These are phyloP conservation scores for Ormyrus labotus DNA, from an alignment of 2,888 invertebrate species.

Conservation along the genomic window DNA sequence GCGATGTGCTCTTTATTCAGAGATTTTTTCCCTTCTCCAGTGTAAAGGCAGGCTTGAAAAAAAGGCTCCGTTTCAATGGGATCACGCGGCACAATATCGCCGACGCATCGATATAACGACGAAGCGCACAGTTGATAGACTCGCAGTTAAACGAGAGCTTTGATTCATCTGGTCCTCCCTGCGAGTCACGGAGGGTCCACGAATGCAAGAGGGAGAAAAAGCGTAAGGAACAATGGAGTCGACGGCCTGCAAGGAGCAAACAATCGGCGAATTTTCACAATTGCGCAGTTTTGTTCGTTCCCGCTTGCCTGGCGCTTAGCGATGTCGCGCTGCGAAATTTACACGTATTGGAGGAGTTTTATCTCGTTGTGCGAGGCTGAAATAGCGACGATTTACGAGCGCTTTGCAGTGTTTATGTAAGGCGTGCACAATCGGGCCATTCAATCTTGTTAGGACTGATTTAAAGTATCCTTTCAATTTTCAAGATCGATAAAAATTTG, in stretches of 20 bases:
- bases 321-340: not conserved
- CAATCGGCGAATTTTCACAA: slow-evolving; percentile 46
- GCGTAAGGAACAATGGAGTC: slow-evolving; percentile 24
- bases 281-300: slow-evolving; percentile 32
- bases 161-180: slow-evolving; percentile 28
- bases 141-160: slow-evolving; percentile 31
- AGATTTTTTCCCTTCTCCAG: not conserved
- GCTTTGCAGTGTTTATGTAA: too few relatives aligned
- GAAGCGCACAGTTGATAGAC: slow-evolving; percentile 36
- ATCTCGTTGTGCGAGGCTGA: not conserved
- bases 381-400: not conserved
- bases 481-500: too few relatives aligned
- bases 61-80: slow-evolving; percentile 6
- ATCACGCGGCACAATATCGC: slow-evolving; percentile 38
- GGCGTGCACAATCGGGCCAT: too few relatives aligned
- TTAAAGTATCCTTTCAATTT: too few relatives aligned
- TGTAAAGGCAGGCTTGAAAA: not conserved
- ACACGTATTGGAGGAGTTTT: slow-evolving; percentile 17
- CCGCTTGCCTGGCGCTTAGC: not conserved
- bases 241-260: slow-evolving; percentile 41
- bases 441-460: too few relatives aligned
- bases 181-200: not conserved
- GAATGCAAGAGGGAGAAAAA: not conserved
- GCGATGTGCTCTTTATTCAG: not conserved
- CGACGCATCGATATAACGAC: slow-evolving; percentile 24